Evolutionary conservation across 2,113 vertebrate genomes (phyloP), one percentile per base, ranked within the genome.

Genomic region (Megaceryle torquata): DNA sequence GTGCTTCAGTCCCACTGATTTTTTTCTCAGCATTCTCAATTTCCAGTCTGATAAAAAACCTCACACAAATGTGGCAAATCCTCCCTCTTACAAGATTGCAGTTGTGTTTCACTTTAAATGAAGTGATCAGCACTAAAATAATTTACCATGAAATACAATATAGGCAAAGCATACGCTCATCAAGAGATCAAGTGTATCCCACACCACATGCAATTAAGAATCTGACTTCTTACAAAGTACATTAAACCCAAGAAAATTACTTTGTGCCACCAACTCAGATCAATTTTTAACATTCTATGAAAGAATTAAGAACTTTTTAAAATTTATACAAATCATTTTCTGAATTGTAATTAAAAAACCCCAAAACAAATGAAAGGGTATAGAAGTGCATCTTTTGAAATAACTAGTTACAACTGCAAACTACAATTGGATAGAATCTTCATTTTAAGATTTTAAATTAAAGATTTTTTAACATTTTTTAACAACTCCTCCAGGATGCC

Each of bases 401-500:
- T 9, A 82, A 69, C 16, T 29, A 78, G 22, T 89, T 83, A 57
- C 37, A 90, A 68, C 39, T 46, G 46, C 31, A 82, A 89, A 64
- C 29, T 75, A 44, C 19, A 75, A 78, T 1, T 69, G 8, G 19
- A 59, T 60, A 44, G 46, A 29, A 75, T 39, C 43, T 50, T n/a
- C 12, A 60, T 56, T 82, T 72, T 53, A 13, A 82, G 14, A 76
- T 67, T 82, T 69, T 43, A 50, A 87, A 77, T 72, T 43, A 44
- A 87, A 77, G 37, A 88, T 20, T 37, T 39, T 13, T 11, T 19
- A 81, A 67, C 14, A 41, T 82, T 72, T 95, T 57, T 57, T 57
- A 97, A 95, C 87, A 92, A 53, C 89, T 63, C 60, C 65, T 87
- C 25, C n/a, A 51, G 85, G 95, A 86, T 97, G 77, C 84, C 77